Evolutionary conservation across 2,888 invertebrate genomes (phyloP), one percentile per base, ranked within the genome.

Genomic region (Chrysolina haemoptera): DNA sequence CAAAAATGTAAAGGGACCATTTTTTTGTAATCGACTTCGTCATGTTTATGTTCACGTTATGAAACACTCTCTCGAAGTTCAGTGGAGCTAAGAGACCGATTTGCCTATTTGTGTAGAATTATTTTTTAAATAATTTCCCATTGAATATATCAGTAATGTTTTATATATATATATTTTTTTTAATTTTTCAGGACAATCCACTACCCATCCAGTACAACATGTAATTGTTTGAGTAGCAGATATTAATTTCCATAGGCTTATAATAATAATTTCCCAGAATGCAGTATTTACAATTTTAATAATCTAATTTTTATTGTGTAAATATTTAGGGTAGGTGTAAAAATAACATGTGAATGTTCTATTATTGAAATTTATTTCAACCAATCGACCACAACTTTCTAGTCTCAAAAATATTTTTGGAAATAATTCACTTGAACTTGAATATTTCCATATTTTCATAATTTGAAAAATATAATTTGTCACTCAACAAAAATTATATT

Each of bases 181-280:
- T 79, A 74, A 70, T 78, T 81, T 87, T 87, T 75, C 84, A 87
- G 87, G 85, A 86, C 87, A 80, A 87, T 86, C 77, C 87, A 87
- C 76, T 87, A 86, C 77, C 86, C 87, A 75, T 83, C 87, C 77
- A 82, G 85, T 69, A 80, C 85, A 68, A 79, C 85, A 70, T 85
- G 84, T 82, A 85, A 81, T 81, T 86, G 86, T 82, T 87, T 82
- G 80, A 85, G 84, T 81, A 74, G 77, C 79, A 84, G 86, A 84
- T 86, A 86, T 81, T 87, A 82, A 59, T 35, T 59, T 35, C n/a
- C 22, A 35, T 59, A 59, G 27, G 59, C 59, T 59, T 59, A 16
- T n/a, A 35, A 27, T 27, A 35, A 22, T n/a, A 27, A 27, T 59
- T 59, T 35, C n/a, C 35, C 59, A 59, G 59, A 59, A 27, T 4